phyloP scores from a whole-genome alignment of 2,113 vertebrate species.

The Equus quagga region DNA sequence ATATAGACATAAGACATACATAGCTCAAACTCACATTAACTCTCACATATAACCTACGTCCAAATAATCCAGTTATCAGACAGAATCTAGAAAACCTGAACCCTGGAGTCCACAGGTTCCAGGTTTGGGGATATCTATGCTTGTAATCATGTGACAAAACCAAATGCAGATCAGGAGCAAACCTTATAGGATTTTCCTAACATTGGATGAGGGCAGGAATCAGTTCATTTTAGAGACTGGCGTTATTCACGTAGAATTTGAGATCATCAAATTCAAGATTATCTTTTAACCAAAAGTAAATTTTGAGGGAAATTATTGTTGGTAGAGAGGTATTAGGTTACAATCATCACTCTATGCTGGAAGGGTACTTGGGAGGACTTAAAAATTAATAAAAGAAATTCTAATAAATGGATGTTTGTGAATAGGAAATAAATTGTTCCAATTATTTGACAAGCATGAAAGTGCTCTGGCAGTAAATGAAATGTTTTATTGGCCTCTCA shows the following conservation, averaged over 20 bases:
- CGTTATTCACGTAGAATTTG: background rate
- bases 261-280: constrained; percentile 39
- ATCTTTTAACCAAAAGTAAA: constrained; percentile 28
- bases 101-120: background rate
- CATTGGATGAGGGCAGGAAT: background rate
- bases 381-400: constrained; percentile 13
- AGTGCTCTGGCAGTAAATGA: constrained; percentile 1
- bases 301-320: background rate
- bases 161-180: background rate
- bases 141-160: background rate
- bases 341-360: background rate
- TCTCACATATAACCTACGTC: background rate
- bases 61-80: background rate
- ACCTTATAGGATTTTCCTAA: background rate
- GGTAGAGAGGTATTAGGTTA: background rate
- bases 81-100: constrained; percentile 2
- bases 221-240: background rate
- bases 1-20: background rate
- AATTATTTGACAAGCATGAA: constrained; percentile 46
- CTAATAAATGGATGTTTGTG: constrained; percentile 25
- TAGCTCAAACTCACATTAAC: background rate
- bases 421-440: constrained; percentile 7
- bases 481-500: constrained; percentile 24
- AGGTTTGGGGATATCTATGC: background rate
- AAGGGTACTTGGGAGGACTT: background rate